A percentile compares a stretch with the other conserved stretches of the same genome.
These are phyloP conservation scores for Drosophila ficusphila DNA, from an alignment of 1,140 invertebrate species.

Conservation along the genomic window DNA sequence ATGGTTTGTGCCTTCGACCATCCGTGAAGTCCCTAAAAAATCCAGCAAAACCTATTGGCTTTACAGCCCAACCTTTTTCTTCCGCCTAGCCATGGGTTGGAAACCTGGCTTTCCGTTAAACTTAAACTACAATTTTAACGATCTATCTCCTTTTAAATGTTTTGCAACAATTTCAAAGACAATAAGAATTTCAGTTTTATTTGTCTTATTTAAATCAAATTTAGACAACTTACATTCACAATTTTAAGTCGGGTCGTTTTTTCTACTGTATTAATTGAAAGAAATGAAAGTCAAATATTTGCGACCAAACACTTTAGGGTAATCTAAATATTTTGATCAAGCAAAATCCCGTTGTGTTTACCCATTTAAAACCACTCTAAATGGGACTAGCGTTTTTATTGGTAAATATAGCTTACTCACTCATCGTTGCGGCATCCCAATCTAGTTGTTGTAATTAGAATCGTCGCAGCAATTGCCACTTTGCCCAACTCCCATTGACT, in stretches of 20 bases:
- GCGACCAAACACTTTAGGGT: not conserved
- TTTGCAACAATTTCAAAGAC: too few species aligned
- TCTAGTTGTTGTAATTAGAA: conserved; percentile 42
- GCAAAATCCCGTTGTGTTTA: conserved; percentile 17
- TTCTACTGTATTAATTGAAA: not conserved
- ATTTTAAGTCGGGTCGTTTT: too few species aligned
- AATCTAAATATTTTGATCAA: conserved; percentile 2
- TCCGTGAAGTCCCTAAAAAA: too few species aligned
- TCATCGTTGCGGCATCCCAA: conserved; percentile 39
- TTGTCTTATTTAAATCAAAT: too few species aligned
- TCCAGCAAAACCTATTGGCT: too few species aligned
- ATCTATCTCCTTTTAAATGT: too few species aligned
- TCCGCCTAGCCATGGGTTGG: too few species aligned
- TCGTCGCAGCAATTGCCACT: conserved; percentile 33
- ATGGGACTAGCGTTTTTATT: conserved; percentile 20
- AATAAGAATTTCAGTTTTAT: too few species aligned
- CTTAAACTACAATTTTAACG: too few species aligned
- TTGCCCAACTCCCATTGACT: conserved; percentile 55
- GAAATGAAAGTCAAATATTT: conserved; percentile 20
- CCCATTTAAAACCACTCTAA: conserved; percentile 15
- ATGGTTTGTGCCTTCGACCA: not conserved
- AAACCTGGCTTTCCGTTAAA: too few species aligned
- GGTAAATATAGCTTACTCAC: conserved; percentile 53
- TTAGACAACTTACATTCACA: too few species aligned
- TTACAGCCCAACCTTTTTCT: too few species aligned